phyloP scores from a whole-genome alignment of 2,797 vertebrate genomes.

The Sebastes itinus region DNA sequence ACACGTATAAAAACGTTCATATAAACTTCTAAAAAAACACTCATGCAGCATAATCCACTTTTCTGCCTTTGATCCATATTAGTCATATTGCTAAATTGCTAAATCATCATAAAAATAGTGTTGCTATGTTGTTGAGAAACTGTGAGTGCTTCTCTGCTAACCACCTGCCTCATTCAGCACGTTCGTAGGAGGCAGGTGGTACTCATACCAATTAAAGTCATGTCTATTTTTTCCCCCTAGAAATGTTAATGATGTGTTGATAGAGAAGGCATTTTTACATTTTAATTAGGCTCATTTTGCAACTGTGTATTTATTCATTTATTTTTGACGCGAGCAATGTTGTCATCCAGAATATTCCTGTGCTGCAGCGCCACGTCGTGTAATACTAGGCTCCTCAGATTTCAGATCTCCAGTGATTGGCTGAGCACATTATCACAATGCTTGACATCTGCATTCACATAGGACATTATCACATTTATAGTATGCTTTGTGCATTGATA shows the following conservation, averaged over 20 bases:
- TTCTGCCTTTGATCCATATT: not conserved
- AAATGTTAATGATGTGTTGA: conserved; percentile 1
- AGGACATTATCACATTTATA: conserved; percentile 14
- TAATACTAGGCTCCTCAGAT: not conserved
- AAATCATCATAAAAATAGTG: not conserved
- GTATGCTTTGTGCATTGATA: not conserved
- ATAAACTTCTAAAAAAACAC: not conserved
- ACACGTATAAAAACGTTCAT: not conserved
- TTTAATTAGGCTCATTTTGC: not conserved
- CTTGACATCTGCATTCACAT: conserved; percentile 8
- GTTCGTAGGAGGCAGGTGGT: not conserved
- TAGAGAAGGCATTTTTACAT: not conserved
- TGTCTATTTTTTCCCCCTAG: not conserved
- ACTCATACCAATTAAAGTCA: not conserved
- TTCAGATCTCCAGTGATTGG: not conserved
- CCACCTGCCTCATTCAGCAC: not conserved
- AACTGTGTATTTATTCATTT: not conserved
- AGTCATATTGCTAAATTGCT: not conserved
- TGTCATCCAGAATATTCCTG: not conserved
- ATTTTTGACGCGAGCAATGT: not conserved
- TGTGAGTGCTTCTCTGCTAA: not conserved
- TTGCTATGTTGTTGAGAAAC: not conserved
- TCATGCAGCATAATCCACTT: not conserved
- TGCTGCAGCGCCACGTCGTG: not conserved
- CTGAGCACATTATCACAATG: not conserved